These are phyloP conservation scores for Sardinella longiceps DNA, from an alignment of 2,797 vertebrate genomes.

Conservation along the genomic window DNA sequence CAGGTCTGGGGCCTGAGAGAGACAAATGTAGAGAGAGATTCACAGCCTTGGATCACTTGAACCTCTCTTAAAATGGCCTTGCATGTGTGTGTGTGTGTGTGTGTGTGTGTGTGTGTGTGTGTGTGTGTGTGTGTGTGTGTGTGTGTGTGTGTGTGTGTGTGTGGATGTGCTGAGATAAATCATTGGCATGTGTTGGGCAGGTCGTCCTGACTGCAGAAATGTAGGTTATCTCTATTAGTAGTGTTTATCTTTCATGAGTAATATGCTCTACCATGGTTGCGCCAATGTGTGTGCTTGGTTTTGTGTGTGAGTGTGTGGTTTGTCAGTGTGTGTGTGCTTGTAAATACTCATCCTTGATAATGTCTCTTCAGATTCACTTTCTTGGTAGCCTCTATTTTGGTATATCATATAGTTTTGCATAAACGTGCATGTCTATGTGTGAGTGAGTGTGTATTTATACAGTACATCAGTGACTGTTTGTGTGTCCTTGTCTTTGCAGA, in stretches of 20 bases:
- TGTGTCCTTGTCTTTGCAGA: slow-evolving; percentile 61
- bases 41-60: not conserved
- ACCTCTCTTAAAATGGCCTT: not conserved
- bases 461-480: slow-evolving; percentile 54
- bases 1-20: too few relatives aligned
- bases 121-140: slow-evolving; percentile 25
- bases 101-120: slow-evolving; percentile 8
- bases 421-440: not conserved
- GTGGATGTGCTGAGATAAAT: not conserved
- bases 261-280: too few relatives aligned
- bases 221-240: too few relatives aligned
- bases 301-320: slow-evolving; percentile 12
- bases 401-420: too few relatives aligned
- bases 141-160: slow-evolving; percentile 16
- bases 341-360: too few relatives aligned
- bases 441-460: slow-evolving; percentile 27
- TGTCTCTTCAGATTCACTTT: too few relatives aligned
- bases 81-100: not conserved
- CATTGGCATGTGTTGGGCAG: too few relatives aligned
- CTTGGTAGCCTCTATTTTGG: too few relatives aligned
- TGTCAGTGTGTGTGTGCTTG: not conserved
- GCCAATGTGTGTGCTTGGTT: slow-evolving; percentile 34
- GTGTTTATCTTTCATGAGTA: too few relatives aligned
- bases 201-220: too few relatives aligned
- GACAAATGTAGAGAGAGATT: not conserved